Percentiles rank a stretch among this genome's conserved stretches.
These are phyloP conservation scores for Terrapene triunguis DNA, from an alignment of 2,113 vertebrate species.

Conservation along the genomic window DNA sequence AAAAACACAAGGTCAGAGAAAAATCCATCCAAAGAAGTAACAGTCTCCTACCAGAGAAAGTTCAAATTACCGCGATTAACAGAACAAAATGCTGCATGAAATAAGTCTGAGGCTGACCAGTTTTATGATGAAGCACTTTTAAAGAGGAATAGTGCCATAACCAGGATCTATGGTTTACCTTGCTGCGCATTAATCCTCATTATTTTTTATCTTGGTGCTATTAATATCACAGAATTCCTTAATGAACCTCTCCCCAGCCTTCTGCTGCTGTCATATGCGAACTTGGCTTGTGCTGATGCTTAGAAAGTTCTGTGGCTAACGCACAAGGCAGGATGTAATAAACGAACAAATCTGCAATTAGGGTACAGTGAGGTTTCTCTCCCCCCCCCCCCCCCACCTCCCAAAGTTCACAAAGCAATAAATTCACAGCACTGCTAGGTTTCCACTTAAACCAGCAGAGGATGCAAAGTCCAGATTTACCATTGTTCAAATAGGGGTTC, in stretches of 20 bases:
- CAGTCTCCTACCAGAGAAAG: neutral
- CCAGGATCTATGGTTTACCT: neutral
- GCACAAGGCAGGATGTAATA: neutral
- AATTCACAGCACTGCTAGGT: neutral
- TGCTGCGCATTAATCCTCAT: neutral
- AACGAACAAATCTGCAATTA: neutral
- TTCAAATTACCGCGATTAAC: neutral
- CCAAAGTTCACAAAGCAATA: neutral
- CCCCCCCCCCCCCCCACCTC: too few species aligned
- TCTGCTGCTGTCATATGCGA: neutral
- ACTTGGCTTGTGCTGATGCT: neutral
- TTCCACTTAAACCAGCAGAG: neutral
- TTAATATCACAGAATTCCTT: neutral
- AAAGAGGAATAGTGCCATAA: rapidly evolving
- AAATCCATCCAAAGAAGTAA: rapidly evolving
- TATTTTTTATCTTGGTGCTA: neutral
- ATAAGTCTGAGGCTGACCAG: neutral
- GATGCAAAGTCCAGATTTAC: neutral
- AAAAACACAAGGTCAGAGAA: neutral
- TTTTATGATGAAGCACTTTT: neutral
- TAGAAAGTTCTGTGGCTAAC: neutral
- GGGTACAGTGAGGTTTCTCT: neutral
- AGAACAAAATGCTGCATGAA: neutral
- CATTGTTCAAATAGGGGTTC: neutral
- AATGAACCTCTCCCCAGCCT: neutral